Conservation (phyloP, 1,140 invertebrate species). For the Helicoverpa zea region DNA sequence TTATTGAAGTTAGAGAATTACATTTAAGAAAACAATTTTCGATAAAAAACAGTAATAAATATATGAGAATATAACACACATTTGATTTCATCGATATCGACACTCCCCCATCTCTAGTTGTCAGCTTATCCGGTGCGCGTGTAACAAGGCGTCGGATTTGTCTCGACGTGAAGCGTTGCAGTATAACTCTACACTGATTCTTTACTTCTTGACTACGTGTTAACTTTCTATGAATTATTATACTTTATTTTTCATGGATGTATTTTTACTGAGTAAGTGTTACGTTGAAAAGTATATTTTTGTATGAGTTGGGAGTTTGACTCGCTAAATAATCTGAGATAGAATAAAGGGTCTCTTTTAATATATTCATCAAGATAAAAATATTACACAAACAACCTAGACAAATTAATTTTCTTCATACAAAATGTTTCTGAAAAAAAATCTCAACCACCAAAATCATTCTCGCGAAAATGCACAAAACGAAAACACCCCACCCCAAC, state of each 20-base stretch:
- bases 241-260: neutral
- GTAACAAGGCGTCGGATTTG: slow-evolving; percentile 50
- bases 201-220: neutral
- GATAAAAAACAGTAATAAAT: too few species aligned
- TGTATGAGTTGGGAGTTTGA: too few species aligned
- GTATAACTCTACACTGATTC: slow-evolving; percentile 14
- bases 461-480: neutral
- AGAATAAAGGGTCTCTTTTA: too few species aligned
- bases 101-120: neutral
- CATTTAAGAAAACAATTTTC: too few species aligned
- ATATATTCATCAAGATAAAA: too few species aligned
- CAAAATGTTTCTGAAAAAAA: too few species aligned
- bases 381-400: too few species aligned
- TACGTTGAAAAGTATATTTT: too few species aligned
- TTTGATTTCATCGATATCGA: slow-evolving; percentile 43
- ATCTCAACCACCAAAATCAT: neutral
- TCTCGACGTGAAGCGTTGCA: slow-evolving; percentile 2
- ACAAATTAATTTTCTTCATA: too few species aligned
- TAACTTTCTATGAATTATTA: neutral
- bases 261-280: neutral
- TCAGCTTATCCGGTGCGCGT: slow-evolving; percentile 33
- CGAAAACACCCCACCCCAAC: neutral
- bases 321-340: too few species aligned
- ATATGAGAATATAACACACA: too few species aligned
- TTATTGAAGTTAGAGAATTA: too few species aligned